Conservation (phyloP, 2,797 vertebrate genomes). For the Anolis apletophallus region DNA sequence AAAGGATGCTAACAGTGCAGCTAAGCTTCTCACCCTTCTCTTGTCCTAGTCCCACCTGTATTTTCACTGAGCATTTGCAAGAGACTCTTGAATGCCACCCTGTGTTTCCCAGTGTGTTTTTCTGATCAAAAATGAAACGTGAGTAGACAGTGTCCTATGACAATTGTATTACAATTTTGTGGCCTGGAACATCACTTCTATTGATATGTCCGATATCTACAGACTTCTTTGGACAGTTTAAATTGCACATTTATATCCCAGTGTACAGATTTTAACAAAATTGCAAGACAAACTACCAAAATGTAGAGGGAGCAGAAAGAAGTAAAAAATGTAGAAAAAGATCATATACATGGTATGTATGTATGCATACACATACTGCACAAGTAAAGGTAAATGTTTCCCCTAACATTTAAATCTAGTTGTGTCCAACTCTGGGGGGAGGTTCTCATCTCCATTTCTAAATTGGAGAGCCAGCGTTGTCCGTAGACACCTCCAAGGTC, state of each 20-base stretch:
- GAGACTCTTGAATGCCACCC: background rate
- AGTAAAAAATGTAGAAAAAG: background rate
- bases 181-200: background rate
- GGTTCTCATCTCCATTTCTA: no score
- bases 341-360: no score
- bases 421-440: no score
- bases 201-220: background rate
- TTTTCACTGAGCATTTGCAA: background rate
- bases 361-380: no score
- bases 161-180: no score
- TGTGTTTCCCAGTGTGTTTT: background rate
- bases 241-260: background rate
- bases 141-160: background rate
- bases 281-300: background rate
- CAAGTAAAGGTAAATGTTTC: no score
- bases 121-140: background rate
- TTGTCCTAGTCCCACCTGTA: background rate
- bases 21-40: background rate
- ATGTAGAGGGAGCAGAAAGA: background rate
- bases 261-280: background rate
- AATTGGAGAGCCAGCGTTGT: no score
- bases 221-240: background rate
- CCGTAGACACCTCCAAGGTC: no score
- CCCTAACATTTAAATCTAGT: no score
- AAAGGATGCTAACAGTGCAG: background rate